Base-by-base conservation (phyloP, 1,140 invertebrate species). In the Drosophila mauritiana region DNA sequence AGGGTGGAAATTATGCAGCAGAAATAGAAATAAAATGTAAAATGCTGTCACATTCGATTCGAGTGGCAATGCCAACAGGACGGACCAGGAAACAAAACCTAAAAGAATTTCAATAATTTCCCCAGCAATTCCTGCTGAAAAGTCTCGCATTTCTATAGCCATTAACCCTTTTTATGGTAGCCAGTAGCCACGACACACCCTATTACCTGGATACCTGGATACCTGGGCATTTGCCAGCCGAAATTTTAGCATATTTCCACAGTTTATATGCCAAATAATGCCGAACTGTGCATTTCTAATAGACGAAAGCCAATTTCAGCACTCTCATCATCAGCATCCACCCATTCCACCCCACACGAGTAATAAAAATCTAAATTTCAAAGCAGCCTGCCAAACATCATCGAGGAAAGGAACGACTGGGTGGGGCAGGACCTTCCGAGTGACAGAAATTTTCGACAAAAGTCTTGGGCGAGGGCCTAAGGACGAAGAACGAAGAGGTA, bases 281-380 rank as follows among this genome's bases (percentile, higher is more conserved):
- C 76, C 81, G 76, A 88, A 67, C 78, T 83, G 79, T 88, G 84
- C 79, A 88, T 88, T 88, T 88, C 72, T 83, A 80, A 88, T 88
- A 83, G 83, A 75, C 78, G 83, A 78, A 75, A 67, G 83, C 79
- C 84, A 83, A 88, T 83, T 83, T 65, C 67, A 61, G 72, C 80
- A 84, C 80, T 83, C 52, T 72, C 68, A 57, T 72, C 65, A 72
- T 45, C 51, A 49, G 51, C 70, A 65, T 56, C 48, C 39, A 31
- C 34, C 46, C 45, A 31, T 10, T 39, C 57, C 20, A 22, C 65
- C 48, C 40, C 40, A 40, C 4, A n/a, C 22, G 34, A 64, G 83
- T 55, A 79, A 77, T 88, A 88, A 88, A 86, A 88, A 88, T 88
- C 83, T 89, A 88, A 88, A 88, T 88, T 88, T 88, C 84, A 89